Evolutionary conservation across 2,888 invertebrate species (phyloP).

Genomic region (Sicus ferrugineus): DNA sequence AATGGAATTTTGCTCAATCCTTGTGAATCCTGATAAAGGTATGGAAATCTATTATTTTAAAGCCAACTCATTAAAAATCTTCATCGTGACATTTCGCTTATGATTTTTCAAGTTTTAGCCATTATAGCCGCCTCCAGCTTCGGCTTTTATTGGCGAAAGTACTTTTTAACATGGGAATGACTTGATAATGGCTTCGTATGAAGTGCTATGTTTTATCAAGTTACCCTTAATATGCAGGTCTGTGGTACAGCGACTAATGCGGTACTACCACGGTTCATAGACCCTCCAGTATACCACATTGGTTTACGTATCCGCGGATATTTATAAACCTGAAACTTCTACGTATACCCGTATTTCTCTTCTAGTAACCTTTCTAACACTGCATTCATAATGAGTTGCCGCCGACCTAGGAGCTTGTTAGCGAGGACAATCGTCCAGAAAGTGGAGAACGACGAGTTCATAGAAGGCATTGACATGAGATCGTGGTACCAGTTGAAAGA

Average conservation of each 20-base stretch:
- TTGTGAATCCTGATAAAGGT: too few species aligned
- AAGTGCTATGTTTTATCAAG: too few species aligned
- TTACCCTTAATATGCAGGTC: too few species aligned
- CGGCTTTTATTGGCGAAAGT: too few species aligned
- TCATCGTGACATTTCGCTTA: too few species aligned
- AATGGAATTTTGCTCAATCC: too few species aligned
- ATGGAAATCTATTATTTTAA: too few species aligned
- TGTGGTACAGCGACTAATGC: slow-evolving; percentile 7
- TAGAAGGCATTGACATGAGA: slow-evolving; percentile 62
- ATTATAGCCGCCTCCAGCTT: too few species aligned
- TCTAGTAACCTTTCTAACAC: slow-evolving; percentile 11
- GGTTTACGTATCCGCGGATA: background rate
- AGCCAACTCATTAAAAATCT: too few species aligned
- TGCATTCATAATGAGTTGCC: slow-evolving; percentile 49
- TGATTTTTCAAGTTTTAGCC: too few species aligned
- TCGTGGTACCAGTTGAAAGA: slow-evolving; percentile 61
- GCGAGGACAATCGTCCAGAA: slow-evolving; percentile 63
- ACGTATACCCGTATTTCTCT: slow-evolving; percentile 22
- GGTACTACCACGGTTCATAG: background rate
- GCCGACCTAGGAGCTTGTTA: slow-evolving; percentile 60
- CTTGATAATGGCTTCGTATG: too few species aligned
- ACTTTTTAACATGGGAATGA: too few species aligned
- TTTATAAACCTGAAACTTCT: background rate
- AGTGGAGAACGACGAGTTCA: slow-evolving; percentile 62
- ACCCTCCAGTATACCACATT: background rate